Percentiles rank a stretch among this genome's conserved stretches.
Evolutionary conservation across 2,113 vertebrate species (phyloP).

Genomic region (Deroptyus accipitrinus): DNA sequence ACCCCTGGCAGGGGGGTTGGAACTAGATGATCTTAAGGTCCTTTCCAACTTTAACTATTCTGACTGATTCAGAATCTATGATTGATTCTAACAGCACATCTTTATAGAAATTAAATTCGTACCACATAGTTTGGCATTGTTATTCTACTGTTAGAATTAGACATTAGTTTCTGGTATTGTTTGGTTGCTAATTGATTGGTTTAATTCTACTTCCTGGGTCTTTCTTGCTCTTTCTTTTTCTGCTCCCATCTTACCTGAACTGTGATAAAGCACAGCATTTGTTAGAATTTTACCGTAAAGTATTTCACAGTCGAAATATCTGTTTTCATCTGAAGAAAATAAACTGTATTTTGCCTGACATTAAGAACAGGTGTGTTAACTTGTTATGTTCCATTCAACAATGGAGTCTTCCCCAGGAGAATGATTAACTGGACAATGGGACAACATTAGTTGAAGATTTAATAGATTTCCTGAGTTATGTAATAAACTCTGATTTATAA

Average conservation of each 20-base stretch:
- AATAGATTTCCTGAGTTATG: neutral
- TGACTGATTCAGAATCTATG: neutral
- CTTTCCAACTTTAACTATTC: neutral
- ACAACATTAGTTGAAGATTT: neutral
- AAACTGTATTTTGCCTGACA: neutral
- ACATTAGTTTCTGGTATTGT: neutral
- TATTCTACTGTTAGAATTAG: neutral
- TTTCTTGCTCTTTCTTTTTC: neutral
- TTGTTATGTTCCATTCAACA: neutral
- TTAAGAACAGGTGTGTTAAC: neutral
- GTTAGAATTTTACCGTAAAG: neutral
- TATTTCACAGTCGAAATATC: neutral
- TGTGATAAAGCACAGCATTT: neutral
- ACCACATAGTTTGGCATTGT: neutral
- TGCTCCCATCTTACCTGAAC: neutral
- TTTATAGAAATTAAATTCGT: neutral
- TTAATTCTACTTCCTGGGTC: neutral
- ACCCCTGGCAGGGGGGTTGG: neutral
- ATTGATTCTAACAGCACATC: neutral
- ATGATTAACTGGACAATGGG: neutral
- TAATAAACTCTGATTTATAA: neutral
- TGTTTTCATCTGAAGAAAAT: neutral
- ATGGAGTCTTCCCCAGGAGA: neutral
- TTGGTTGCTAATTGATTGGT: neutral
- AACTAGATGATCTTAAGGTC: neutral